Evolutionary conservation across 1,140 invertebrate species (phyloP).

Genomic region (Heliconius nattereri): DNA sequence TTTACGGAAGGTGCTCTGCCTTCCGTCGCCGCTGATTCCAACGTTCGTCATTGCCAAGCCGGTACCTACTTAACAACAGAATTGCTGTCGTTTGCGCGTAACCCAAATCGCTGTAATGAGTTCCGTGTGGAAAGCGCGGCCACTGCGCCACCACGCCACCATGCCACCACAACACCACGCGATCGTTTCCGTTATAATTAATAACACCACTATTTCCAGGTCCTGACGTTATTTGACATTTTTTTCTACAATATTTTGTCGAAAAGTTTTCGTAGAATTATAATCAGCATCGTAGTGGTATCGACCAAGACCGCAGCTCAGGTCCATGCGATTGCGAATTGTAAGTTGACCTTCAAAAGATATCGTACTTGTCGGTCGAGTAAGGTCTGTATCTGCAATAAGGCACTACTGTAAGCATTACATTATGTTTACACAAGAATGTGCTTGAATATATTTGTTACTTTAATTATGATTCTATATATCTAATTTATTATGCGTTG

Average conservation of each 20-base stretch:
- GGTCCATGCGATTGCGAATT: neutral
- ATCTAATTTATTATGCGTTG: too few relatives aligned
- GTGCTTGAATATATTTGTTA: neutral
- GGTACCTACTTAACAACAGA: neutral
- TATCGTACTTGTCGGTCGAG: neutral
- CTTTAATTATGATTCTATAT: too few relatives aligned
- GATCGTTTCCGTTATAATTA: neutral
- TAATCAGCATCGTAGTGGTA: neutral
- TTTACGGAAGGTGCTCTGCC: constrained; percentile 28
- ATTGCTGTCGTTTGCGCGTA: constrained; percentile 34
- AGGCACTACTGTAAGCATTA: too few relatives aligned
- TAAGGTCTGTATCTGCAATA: too few relatives aligned
- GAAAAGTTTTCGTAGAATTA: too few relatives aligned
- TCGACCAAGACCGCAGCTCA: neutral
- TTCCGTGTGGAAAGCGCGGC: constrained; percentile 49
- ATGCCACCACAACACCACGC: too few relatives aligned
- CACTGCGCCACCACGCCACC: constrained; percentile 16
- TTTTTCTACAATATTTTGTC: too few relatives aligned
- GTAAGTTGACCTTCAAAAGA: neutral
- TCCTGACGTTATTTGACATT: neutral
- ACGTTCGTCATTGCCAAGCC: constrained; percentile 9
- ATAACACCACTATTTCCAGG: neutral
- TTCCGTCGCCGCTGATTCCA: neutral
- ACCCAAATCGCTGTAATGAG: constrained; percentile 43
- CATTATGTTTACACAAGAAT: too few relatives aligned